Evolutionary conservation across 2,797 vertebrate species (phyloP).

Genomic region (Microtus agrestis): DNA sequence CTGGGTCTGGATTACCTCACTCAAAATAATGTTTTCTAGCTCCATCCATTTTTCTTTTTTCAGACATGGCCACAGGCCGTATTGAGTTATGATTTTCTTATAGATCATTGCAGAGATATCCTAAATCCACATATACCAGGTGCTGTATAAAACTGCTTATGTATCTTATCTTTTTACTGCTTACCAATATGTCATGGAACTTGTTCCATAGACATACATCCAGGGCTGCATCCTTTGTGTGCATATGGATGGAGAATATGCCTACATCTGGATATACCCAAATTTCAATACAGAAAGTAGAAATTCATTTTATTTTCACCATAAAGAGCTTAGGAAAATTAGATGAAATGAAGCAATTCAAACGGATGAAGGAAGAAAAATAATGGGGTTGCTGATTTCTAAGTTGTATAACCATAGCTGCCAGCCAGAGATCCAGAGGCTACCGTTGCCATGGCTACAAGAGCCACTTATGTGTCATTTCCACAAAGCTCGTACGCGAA

Average conservation of each 20-base stretch:
- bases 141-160: not conserved
- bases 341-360: not conserved
- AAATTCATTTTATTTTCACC: conserved; percentile 37
- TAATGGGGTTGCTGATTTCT: conserved; percentile 7
- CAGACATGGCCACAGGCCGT: no score
- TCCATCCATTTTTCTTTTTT: no score
- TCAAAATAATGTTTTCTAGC: no score
- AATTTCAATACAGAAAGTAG: conserved; percentile 28
- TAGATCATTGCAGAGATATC: not conserved
- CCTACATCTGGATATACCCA: not conserved
- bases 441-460: not conserved
- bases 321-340: not conserved
- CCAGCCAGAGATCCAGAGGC: conserved; percentile 46
- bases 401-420: not conserved
- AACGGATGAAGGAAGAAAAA: not conserved
- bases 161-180: not conserved
- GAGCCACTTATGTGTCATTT: not conserved
- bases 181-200: not conserved
- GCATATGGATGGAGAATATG: not conserved
- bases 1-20: no score
- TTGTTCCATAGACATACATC: not conserved
- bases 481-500: not conserved
- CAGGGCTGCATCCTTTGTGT: not conserved
- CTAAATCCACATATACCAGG: not conserved
- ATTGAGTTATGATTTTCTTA: not conserved